Percentiles rank a stretch among this genome's conserved stretches.
These are phyloP conservation scores for Drosophila guanche DNA, from an alignment of 1,140 invertebrate species.

Conservation along the genomic window DNA sequence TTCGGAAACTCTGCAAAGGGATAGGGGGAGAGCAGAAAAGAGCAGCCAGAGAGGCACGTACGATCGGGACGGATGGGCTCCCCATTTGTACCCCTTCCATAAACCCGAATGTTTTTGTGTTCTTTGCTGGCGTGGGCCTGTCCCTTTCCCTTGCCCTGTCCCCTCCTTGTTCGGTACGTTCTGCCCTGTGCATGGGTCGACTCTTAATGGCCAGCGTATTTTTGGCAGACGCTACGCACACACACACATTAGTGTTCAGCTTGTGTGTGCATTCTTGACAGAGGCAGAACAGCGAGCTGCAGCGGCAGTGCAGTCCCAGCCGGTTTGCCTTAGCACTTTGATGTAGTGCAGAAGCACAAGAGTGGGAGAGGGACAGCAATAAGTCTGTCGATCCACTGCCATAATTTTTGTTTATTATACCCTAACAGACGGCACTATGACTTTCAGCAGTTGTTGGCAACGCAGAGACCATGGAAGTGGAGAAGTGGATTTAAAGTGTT, in stretches of 20 bases:
- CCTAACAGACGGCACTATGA: not conserved
- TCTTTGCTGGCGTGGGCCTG: conserved; percentile 47
- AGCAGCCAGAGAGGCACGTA: conserved; percentile 46
- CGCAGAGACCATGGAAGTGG: no score
- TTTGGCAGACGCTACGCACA: conserved; percentile 80
- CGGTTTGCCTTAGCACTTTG: conserved; percentile 53
- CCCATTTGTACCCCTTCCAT: conserved; percentile 15
- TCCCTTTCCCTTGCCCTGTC: conserved; percentile 6
- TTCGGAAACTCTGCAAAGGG: conserved; percentile 69
- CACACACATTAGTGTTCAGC: conserved; percentile 59
- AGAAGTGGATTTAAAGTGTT: no score
- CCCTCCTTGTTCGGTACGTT: not conserved
- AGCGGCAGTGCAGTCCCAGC: conserved; percentile 34
- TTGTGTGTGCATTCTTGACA: conserved; percentile 14
- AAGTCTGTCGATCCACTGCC: conserved; percentile 80
- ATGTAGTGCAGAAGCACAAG: conserved; percentile 24
- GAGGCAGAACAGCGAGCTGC: not conserved
- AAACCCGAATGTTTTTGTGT: conserved; percentile 29
- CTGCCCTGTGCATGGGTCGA: conserved; percentile 35
- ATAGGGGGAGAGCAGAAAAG: conserved; percentile 10
- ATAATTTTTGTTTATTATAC: conserved; percentile 74
- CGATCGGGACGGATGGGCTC: conserved; percentile 46
- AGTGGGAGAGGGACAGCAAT: conserved; percentile 47
- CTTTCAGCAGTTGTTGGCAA: not conserved
- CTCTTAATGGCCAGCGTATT: conserved; percentile 73